Evolutionary conservation across 2,888 invertebrate species (phyloP).

Genomic region (Cerceris rybyensis): DNA sequence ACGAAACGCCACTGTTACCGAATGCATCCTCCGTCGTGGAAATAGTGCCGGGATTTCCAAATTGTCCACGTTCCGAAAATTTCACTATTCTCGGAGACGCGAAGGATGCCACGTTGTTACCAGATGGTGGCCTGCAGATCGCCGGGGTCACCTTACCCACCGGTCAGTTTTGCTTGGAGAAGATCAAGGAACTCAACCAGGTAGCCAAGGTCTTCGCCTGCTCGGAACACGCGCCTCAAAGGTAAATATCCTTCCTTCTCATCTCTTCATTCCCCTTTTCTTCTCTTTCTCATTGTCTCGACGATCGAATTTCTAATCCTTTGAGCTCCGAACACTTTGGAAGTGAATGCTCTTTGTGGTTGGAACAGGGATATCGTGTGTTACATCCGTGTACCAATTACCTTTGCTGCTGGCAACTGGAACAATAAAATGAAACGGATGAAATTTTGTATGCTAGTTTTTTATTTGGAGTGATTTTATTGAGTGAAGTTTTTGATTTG

Average conservation of each 20-base stretch:
- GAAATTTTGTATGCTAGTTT: no score
- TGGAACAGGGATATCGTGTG: no score
- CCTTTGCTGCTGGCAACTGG: no score
- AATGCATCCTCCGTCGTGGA: slow-evolving; percentile 75
- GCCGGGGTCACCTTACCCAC: slow-evolving; percentile 79
- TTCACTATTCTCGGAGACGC: slow-evolving; percentile 85
- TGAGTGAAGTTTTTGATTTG: no score
- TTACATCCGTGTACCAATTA: no score
- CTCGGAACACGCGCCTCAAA: slow-evolving; percentile 83
- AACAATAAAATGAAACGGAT: no score
- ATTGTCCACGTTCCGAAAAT: slow-evolving; percentile 82
- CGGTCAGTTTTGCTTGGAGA: slow-evolving; percentile 81
- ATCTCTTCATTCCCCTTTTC: background rate
- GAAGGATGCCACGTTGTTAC: slow-evolving; percentile 82
- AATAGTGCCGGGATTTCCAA: slow-evolving; percentile 84
- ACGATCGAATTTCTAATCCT: background rate
- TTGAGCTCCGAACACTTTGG: no score
- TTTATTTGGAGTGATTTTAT: no score
- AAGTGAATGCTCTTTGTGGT: no score
- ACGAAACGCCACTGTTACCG: slow-evolving; percentile 76
- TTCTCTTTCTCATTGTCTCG: background rate
- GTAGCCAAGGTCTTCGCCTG: slow-evolving; percentile 86
- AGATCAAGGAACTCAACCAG: slow-evolving; percentile 75
- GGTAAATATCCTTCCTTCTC: slow-evolving; percentile 56
- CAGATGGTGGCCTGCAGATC: slow-evolving; percentile 84